Base-by-base conservation (phyloP, 2,113 vertebrate genomes). In the Poeciliopsis prolifica region DNA sequence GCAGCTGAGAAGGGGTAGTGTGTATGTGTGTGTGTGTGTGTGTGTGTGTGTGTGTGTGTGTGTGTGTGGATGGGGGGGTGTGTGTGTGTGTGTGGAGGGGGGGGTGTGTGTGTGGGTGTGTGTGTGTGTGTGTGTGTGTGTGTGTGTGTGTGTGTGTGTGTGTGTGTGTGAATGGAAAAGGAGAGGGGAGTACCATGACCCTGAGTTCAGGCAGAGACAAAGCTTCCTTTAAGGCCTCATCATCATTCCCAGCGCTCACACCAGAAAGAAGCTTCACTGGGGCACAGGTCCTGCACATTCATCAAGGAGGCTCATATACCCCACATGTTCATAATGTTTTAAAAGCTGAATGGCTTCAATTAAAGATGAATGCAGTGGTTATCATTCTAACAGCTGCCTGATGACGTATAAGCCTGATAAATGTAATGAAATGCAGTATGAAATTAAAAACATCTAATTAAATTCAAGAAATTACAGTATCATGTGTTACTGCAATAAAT, bases 201-300 rank as follows among this genome's bases (percentile, higher is more conserved):
- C 75, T 75, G 68, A 79, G 80, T 81, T 88, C 73, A 87, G 60
- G 13, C 66, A 35, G 58, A 86, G 74, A 92, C 88, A 92, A 91
- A 88, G 89, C 78, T 22, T 84, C 79, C 86, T 88, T 92, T 87
- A 74, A 75, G 81, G 73, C 79, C 77, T 54, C 64, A 30, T 3
- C 22, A 58, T 78, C 66, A 61, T 29, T 60, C 67, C 54, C 33
- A 35, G 24, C 13, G 17, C 13, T 1, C 5, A n/a, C 42, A 48
- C 70, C 17, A 75, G 65, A 67, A 66, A 61, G 58, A 77, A 35
- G n/a, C 62, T 72, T 76, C 67, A 29, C 63, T 35, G 35, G 4
- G 28, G 40, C 70, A 70, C 19, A 74, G 29, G 68, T 54, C 19
- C 54, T 67, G 28, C 44, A 54, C 29, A 77, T 60, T 61, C 62